Percentiles rank a stretch among this genome's conserved stretches.
Evolutionary conservation across 1,140 invertebrate species (phyloP).

Genomic region (Polypedilum pembai): DNA sequence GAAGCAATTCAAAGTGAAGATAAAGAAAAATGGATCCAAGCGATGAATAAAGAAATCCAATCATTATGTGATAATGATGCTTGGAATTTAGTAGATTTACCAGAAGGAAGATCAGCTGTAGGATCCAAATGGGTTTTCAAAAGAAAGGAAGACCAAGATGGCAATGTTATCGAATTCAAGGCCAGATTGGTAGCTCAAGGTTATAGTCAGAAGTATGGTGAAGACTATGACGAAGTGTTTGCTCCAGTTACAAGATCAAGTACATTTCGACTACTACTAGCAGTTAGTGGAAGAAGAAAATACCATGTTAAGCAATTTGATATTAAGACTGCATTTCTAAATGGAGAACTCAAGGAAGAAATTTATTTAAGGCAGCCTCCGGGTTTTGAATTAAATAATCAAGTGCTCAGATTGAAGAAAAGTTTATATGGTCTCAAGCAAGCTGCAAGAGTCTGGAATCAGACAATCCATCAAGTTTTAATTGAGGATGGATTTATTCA

Average conservation of each 20-base stretch:
- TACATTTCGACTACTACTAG: slow-evolving; percentile 34
- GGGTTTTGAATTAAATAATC: slow-evolving; percentile 31
- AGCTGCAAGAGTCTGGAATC: slow-evolving; percentile 35
- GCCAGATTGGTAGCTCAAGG: no score
- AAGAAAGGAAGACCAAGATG: no score
- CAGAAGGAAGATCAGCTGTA: no score
- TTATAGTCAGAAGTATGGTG: no score
- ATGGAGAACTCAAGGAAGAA: slow-evolving; percentile 35
- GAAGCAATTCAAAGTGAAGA: slow-evolving; percentile 35
- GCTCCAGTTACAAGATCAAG: not conserved
- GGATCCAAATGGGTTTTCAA: no score
- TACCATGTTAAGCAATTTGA: slow-evolving; percentile 40
- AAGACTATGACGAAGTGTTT: no score
- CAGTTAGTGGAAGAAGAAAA: slow-evolving; percentile 35
- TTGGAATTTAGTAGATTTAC: no score
- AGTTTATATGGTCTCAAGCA: slow-evolving; percentile 38
- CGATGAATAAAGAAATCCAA: slow-evolving; percentile 33
- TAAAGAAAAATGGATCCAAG: slow-evolving; percentile 36
- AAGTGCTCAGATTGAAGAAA: slow-evolving; percentile 34
- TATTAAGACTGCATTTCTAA: slow-evolving; percentile 38
- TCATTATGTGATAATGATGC: no score
- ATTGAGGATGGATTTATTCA: slow-evolving; percentile 32
- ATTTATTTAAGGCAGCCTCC: slow-evolving; percentile 43
- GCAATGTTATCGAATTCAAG: no score
- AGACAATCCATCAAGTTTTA: slow-evolving; percentile 34